Percentiles rank a stretch among this genome's conserved stretches.
These are phyloP conservation scores for Agriotes lineatus DNA, from an alignment of 2,888 invertebrate genomes.

Conservation along the genomic window DNA sequence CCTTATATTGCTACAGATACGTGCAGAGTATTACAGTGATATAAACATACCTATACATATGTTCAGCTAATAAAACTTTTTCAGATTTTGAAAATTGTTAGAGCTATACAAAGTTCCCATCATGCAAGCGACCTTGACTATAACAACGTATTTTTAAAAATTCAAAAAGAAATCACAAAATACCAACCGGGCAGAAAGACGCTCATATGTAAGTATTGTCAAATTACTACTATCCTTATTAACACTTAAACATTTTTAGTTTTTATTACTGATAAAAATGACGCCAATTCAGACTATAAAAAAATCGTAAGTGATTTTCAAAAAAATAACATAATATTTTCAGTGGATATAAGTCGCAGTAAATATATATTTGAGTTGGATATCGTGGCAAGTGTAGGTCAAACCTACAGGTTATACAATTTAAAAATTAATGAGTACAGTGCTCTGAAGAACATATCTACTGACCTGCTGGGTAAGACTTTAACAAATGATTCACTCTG, in stretches of 20 bases:
- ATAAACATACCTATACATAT: too few relatives aligned
- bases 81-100: too few relatives aligned
- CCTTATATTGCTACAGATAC: background rate
- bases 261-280: background rate
- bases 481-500: too few relatives aligned
- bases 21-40: constrained; percentile 7
- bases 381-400: background rate
- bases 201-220: background rate
- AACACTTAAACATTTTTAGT: background rate
- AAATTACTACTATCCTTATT: background rate
- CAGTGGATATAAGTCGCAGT: background rate
- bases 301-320: background rate
- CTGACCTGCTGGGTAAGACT: background rate
- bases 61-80: too few relatives aligned
- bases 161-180: too few relatives aligned
- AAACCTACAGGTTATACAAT: background rate
- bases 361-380: constrained; percentile 1
- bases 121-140: too few relatives aligned
- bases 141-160: too few relatives aligned
- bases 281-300: background rate
- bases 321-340: background rate
- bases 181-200: background rate
- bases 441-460: background rate
- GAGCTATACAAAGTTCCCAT: too few relatives aligned
- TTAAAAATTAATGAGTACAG: background rate